These are phyloP conservation scores for Nomada fabriciana DNA, from an alignment of 2,888 invertebrate genomes.

Conservation along the genomic window DNA sequence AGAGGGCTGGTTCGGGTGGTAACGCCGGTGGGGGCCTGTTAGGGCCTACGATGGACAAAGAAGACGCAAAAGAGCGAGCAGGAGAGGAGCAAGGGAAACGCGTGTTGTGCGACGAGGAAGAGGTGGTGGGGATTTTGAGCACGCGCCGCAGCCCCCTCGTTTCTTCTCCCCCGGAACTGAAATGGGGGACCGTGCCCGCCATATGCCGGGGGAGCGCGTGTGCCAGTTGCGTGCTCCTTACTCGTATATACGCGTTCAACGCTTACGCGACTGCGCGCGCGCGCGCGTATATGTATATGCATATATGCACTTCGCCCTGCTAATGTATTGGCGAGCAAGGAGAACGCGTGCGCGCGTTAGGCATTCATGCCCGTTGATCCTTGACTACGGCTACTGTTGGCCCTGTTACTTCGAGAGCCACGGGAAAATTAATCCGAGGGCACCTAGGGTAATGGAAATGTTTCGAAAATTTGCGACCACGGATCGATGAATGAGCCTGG, in stretches of 20 bases:
- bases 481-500: not conserved
- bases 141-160: constrained; percentile 81
- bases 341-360: constrained; percentile 23
- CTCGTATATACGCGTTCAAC: constrained; percentile 32
- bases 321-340: constrained; percentile 46
- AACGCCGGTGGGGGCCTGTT: constrained; percentile 43
- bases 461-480: constrained; percentile 23
- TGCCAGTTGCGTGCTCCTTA: constrained; percentile 68
- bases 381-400: constrained; percentile 30
- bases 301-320: not conserved
- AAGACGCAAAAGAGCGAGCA: constrained; percentile 33
- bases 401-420: constrained; percentile 32
- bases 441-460: constrained; percentile 19
- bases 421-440: constrained; percentile 11
- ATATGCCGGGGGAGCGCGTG: constrained; percentile 76
- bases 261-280: constrained; percentile 19
- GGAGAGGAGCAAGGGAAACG: constrained; percentile 51
- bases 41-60: constrained; percentile 47
- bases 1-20: constrained; percentile 61
- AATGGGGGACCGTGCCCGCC: constrained; percentile 73
- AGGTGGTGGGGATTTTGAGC: constrained; percentile 80
- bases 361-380: constrained; percentile 33
- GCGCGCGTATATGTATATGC: not conserved
- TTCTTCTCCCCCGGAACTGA: constrained; percentile 75
- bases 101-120: constrained; percentile 55